Base-by-base conservation (phyloP, 2,888 invertebrate genomes). In the Scrobipalpa costella region DNA sequence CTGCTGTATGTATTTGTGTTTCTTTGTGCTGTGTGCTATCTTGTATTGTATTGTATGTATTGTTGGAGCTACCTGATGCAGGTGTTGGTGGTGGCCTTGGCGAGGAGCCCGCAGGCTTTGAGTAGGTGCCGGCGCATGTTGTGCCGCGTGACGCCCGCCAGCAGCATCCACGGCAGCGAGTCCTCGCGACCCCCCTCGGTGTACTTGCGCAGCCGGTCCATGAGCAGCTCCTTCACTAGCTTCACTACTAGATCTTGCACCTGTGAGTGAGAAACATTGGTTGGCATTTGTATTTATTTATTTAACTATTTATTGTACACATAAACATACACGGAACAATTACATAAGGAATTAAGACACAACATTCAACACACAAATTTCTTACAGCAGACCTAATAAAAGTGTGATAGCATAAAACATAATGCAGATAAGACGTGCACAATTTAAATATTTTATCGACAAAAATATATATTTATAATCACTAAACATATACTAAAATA, bases 41-140 rank as follows among this genome's bases (percentile, higher is more conserved):
- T 13, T n/a, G n/a, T n/a, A n/a, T n/a, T n/a, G n/a, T n/a, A n/a
- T n/a, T n/a, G n/a, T n/a, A n/a, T n/a, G n/a, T n/a, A n/a, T n/a
- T n/a, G n/a, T n/a, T n/a, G n/a, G n/a, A n/a, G n/a, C n/a, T 70
- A 90, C 90, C 79, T 90, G 36, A 90, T 81, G 65, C 79, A 80
- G 52, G 69, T 79, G 7, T 79, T 67, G 0, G 72, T 79, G 7
- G 79, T 67, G 0, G 72, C 69, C 63, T 84, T 86, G 11, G 75
- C 70, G 0, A 92, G 76, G 67, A 87, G 67, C 0, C 75, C 69
- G 73, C 94, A 94, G 0, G 93, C 93, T 68, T 93, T 93, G 67
- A 92, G 90, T 63, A 95, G 83, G 71, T 94, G 93, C 47, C 92
- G 89, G 49, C 93, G 87, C 90, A 93, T 92, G 73, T 93, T 92